A percentile compares a stretch with the other conserved stretches of the same genome.
phyloP scores from a whole-genome alignment of 2,113 vertebrate genomes.

The Boulengeromyrus knoepffleri region DNA sequence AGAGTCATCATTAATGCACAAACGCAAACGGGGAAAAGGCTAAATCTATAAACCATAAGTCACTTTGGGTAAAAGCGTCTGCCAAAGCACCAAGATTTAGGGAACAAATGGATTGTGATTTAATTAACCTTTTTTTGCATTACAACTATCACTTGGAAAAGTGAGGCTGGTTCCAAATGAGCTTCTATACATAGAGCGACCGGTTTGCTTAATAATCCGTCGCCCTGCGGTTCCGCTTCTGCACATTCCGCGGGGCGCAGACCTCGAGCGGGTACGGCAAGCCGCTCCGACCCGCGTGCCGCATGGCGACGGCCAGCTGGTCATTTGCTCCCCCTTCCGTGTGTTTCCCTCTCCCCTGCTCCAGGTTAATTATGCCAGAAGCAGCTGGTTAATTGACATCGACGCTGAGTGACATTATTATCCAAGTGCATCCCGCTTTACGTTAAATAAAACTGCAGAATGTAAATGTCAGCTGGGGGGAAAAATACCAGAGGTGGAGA shows the following conservation, averaged over 20 bases:
- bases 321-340: neutral
- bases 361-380: neutral
- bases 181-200: neutral
- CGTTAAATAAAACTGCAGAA: neutral
- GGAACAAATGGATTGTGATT: neutral
- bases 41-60: slow-evolving; percentile 1
- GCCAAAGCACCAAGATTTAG: neutral
- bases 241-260: neutral
- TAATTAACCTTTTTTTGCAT: slow-evolving; percentile 7
- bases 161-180: neutral
- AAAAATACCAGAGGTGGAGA: neutral
- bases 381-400: neutral
- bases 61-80: neutral
- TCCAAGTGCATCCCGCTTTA: neutral
- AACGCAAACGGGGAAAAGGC: neutral
- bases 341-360: neutral
- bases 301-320: neutral
- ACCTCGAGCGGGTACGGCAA: neutral
- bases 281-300: neutral
- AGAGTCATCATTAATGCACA: neutral
- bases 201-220: neutral
- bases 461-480: neutral
- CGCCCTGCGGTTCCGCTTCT: neutral
- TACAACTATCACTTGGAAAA: neutral
- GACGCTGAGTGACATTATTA: neutral